Evolutionary conservation across 1,140 invertebrate genomes (phyloP), one percentile per base, ranked within the genome.

Genomic region (Drosophila rufa): DNA sequence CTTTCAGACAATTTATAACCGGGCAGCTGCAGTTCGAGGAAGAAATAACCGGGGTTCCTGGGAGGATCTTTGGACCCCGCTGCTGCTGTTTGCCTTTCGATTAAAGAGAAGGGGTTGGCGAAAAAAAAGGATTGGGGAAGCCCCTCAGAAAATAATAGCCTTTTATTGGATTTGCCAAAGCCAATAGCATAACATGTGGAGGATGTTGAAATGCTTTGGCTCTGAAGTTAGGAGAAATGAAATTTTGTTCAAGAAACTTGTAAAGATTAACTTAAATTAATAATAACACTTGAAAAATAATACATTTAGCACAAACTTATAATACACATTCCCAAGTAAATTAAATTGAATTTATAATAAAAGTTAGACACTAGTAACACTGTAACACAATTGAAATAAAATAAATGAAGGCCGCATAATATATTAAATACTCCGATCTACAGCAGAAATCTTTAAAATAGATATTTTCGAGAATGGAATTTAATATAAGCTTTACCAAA

Each of bases 1-100:
- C 78, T 80, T 80, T 80, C 78, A 80, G 78, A 80, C 79, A 80
- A 80, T 80, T 80, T 80, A 80, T 80, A 80, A 62, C 70, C 77
- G 55, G 70, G 12, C 78, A 75, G 47, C 64, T 50, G 46, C 36
- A 59, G 42, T 50, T 27, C n/a, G 11, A n/a, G 43, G 12, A 58
- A 46, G 46, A 36, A 55, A n/a, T 30, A 43, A 48, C 36, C 14
- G 6, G 36, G 19, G 48, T 11, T 56, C 48, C 17, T 15, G 56
- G 14, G 11, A 3, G 33, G 27, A 48, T 14, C 46, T 70, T 25
- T 15, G 55, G 14, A 60, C 30, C 42, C 40, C 53, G 36, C 17
- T 46, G 22, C 40, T 53, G 51, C 40, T 67, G 67, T 57, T 61
- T 59, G 50, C 38, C 22, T 58, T 80, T 62, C 69, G 69, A 80